Percentiles rank a stretch among this genome's conserved stretches.
These are phyloP conservation scores for Trachythela sp. DNA, from an alignment of 64 coral and sea anemone species.

Conservation along the genomic window DNA sequence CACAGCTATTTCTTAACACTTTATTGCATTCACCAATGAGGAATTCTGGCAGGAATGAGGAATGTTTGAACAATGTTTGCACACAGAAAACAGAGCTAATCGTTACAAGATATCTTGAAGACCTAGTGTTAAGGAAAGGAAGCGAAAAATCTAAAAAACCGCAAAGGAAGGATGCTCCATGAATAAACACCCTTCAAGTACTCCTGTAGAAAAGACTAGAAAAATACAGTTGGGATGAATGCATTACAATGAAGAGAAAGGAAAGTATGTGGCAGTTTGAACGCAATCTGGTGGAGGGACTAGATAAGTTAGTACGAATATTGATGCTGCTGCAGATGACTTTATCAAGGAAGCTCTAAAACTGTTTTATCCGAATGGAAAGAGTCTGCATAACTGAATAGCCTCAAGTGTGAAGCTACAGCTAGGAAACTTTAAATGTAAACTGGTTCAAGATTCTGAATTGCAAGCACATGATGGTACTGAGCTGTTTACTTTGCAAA, in stretches of 20 bases:
- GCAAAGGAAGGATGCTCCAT: background rate
- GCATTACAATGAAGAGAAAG: background rate
- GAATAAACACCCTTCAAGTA: background rate
- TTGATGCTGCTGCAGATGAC: constrained; percentile 15
- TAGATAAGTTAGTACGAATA: background rate
- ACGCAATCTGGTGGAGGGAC: constrained; percentile 11
- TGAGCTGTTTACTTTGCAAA: background rate
- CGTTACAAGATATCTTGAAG: too few species aligned
- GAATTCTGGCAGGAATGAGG: too few species aligned
- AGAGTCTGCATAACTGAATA: background rate
- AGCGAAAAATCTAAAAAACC: background rate
- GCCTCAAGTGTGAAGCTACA: background rate
- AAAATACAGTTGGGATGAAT: constrained; percentile 44
- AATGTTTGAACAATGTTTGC: too few species aligned
- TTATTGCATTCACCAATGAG: too few species aligned
- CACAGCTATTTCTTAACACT: too few species aligned
- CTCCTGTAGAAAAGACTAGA: background rate
- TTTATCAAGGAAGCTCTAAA: background rate
- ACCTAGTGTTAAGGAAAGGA: too few species aligned
- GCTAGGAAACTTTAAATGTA: constrained; percentile 4
- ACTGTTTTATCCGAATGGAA: constrained; percentile 28
- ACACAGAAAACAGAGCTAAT: too few species aligned
- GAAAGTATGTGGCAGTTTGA: constrained; percentile 19
- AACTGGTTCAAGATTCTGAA: background rate
- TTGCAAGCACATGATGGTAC: background rate